Evolutionary conservation across 2,797 vertebrate species (phyloP), one percentile per base, ranked within the genome.

Genomic region (Phrynocephalus vlangalii): DNA sequence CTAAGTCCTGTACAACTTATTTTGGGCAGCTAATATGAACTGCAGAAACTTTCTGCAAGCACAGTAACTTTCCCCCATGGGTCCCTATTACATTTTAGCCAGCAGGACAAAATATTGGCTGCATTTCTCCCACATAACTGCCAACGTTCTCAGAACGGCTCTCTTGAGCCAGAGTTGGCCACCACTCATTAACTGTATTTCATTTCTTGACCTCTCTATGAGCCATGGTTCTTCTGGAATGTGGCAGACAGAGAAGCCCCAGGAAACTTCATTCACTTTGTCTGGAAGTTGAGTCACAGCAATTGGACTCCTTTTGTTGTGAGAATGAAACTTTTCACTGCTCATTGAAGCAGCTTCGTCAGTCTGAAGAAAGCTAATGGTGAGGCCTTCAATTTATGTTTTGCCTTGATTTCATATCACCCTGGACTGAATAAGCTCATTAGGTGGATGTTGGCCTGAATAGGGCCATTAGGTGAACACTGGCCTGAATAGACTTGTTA

Each of bases 231-330:
- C n/a, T 91, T 95, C 91, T 81, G 87, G 91, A 48, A 50, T 48
- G 85, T 73, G 70, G 26, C 83, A 89, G 85, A 92, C 87, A 95
- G 92, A 71, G 68, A 84, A 22, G 80, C 92, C 92, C 79, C 80
- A 89, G 83, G 85, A 84, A 93, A 93, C 80, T 28, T 92, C 33
- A 82, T 44, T 94, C 75, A 63, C 68, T 85, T 13, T 86, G 85
- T 84, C 38, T 44, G 38, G 38, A 44, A 44, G 38, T 5, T 44
- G 38, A 44, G 38, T 3, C 38, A 44, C 38, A 44, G 38, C 38
- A 44, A 44, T 44, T 44, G 38, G 38, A 44, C 5, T 44, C 5
- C 38, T 44, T 44, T 44, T 44, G 3, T 44, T 44, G 38, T 44
- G 38, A 44, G 38, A 44, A 44, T 44, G 38, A 44, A 44, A 44